Percentiles rank a stretch among this genome's conserved stretches.
These are phyloP conservation scores for Glaucomys volans DNA, from an alignment of 2,113 vertebrate species.

Conservation along the genomic window DNA sequence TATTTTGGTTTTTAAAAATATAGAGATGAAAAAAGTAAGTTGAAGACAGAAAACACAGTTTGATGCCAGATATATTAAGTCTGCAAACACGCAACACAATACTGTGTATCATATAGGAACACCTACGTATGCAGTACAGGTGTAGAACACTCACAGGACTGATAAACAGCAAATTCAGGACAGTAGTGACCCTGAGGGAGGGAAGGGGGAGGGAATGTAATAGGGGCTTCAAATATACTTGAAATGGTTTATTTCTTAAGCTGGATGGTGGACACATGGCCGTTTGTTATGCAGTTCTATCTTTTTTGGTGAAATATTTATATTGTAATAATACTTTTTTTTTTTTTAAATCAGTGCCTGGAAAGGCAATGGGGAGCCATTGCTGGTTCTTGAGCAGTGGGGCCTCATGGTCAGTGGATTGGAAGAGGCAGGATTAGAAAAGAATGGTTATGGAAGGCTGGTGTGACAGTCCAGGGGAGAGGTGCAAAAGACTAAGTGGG, in stretches of 20 bases:
- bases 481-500: neutral
- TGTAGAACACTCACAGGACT: neutral
- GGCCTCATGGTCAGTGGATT: neutral
- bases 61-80: neutral
- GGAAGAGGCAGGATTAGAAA: neutral
- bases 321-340: neutral
- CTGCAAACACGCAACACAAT: constrained; percentile 20
- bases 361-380: neutral
- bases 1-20: constrained; percentile 25
- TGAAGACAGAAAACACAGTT: neutral
- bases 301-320: constrained; percentile 32
- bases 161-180: constrained; percentile 45
- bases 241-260: constrained; percentile 47
- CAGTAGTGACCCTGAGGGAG: neutral
- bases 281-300: neutral
- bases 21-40: constrained; percentile 50
- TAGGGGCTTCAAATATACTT: neutral
- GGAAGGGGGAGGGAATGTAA: neutral
- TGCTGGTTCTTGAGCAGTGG: constrained; percentile 23
- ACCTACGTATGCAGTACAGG: neutral
- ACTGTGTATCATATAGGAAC: neutral
- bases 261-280: neutral
- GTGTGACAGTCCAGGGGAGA: neutral
- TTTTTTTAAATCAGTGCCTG: neutral
- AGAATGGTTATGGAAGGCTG: neutral